Percentiles rank a stretch among this genome's conserved stretches.
These are phyloP conservation scores for Melanotaenia duboulayi DNA, from an alignment of 2,113 vertebrate species.

Conservation along the genomic window DNA sequence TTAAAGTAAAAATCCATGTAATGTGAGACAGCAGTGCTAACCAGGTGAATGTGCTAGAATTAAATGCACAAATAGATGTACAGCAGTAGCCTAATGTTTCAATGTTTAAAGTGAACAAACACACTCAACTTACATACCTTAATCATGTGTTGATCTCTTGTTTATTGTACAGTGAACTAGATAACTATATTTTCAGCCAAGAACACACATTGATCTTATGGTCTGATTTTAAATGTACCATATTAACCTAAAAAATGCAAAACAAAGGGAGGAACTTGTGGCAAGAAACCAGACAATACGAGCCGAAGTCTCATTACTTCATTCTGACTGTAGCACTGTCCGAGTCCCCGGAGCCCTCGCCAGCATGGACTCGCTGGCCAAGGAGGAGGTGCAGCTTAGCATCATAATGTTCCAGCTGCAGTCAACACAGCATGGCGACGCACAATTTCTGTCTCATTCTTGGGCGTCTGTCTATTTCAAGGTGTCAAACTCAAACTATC, in stretches of 20 bases:
- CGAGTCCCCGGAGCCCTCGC: slow-evolving; percentile 37
- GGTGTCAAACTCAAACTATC: no score
- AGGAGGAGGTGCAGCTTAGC: slow-evolving; percentile 63
- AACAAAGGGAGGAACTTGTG: slow-evolving; percentile 19
- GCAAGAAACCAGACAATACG: slow-evolving; percentile 38
- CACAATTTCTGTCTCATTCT: neutral
- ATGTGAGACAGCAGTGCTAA: no score
- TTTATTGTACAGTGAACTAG: no score
- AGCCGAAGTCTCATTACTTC: slow-evolving; percentile 30
- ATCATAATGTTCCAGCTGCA: slow-evolving; percentile 75
- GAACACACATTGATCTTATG: no score
- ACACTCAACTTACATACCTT: no score
- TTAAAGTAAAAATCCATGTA: no score
- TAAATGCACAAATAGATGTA: no score
- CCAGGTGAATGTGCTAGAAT: neutral
- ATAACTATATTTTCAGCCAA: no score
- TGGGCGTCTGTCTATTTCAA: neutral
- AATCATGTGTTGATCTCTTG: no score
- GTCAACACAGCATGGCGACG: slow-evolving; percentile 33
- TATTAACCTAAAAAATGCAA: neutral
- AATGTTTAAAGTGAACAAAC: no score
- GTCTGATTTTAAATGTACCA: neutral
- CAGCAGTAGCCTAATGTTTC: no score
- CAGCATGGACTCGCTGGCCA: slow-evolving; percentile 37
- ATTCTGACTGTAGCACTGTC: slow-evolving; percentile 44